Conservation (phyloP, 2,888 invertebrate genomes). For the Caenorhabditis angaria region DNA sequence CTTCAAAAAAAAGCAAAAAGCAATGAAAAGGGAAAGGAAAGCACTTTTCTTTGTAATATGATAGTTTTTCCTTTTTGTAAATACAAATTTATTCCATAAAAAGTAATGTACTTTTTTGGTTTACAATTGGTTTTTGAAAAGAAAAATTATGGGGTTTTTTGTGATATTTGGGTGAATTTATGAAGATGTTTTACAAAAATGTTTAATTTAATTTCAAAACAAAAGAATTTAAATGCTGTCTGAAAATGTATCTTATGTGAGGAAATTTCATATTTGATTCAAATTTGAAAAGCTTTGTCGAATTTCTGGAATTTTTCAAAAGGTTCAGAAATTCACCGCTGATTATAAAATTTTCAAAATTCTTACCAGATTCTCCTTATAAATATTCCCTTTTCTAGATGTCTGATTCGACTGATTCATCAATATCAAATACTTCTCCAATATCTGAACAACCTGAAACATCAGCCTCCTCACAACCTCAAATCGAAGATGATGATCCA, state of each 20-base stretch:
- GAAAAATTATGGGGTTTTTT: too few relatives aligned
- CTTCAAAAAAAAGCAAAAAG: neutral
- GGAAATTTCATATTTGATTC: too few relatives aligned
- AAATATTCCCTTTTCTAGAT: conserved; percentile 20
- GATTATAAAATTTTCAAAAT: too few relatives aligned
- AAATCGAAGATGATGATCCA: conserved; percentile 14
- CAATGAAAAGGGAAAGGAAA: neutral
- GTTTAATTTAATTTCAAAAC: too few relatives aligned
- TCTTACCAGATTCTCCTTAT: neutral
- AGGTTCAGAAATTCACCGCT: too few relatives aligned
- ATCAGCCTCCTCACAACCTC: neutral
- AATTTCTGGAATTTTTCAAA: too few relatives aligned
- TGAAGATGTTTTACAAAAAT: too few relatives aligned
- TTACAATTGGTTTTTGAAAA: neutral
- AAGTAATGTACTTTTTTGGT: conserved; percentile 2
- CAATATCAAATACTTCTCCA: conserved; percentile 16
- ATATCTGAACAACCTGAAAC: neutral
- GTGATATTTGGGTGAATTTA: too few relatives aligned
- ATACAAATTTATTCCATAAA: conserved; percentile 1
- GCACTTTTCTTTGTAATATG: neutral
- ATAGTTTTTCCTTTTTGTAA: neutral
- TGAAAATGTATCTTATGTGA: too few relatives aligned
- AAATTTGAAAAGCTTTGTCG: too few relatives aligned
- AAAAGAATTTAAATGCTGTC: too few relatives aligned
- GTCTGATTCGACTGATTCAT: conserved; percentile 35